Evolutionary conservation across 23 tunicate species (phyloP).

Genomic region (Corella eumyota): DNA sequence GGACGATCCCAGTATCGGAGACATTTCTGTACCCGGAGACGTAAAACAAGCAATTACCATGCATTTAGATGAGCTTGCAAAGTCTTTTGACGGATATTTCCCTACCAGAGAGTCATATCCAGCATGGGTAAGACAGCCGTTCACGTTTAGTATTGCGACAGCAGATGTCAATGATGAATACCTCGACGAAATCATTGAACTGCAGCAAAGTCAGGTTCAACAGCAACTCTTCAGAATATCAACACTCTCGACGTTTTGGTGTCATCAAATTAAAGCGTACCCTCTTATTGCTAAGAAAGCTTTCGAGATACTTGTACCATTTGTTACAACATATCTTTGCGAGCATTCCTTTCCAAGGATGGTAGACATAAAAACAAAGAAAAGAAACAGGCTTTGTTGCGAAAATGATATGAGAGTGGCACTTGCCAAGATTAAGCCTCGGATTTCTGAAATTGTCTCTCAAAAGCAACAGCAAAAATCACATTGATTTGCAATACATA

Average conservation of each 20-base stretch:
- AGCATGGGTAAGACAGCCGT: constrained; percentile 32
- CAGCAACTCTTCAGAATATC: no score
- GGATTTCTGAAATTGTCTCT: no score
- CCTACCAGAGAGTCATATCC: constrained; percentile 26
- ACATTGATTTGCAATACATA: no score
- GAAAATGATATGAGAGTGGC: no score
- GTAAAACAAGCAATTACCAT: constrained; percentile 23
- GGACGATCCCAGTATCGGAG: constrained; percentile 17
- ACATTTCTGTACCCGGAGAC: constrained; percentile 28
- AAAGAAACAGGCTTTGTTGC: no score
- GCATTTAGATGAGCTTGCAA: constrained; percentile 17
- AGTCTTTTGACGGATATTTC: constrained; percentile 17
- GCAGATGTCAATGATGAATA: constrained; percentile 24
- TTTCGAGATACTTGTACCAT: constrained; percentile 13
- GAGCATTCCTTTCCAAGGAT: constrained; percentile 12
- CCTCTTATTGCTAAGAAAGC: constrained; percentile 23
- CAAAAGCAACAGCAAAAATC: no score
- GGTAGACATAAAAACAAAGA: no score
- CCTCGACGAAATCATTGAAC: constrained; percentile 25
- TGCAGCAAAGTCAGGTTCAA: constrained; percentile 28
- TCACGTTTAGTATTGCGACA: constrained; percentile 24
- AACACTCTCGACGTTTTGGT: constrained; percentile 26
- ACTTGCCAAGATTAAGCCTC: no score
- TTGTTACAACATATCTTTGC: constrained; percentile 18
- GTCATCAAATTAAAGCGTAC: constrained; percentile 20